These are phyloP conservation scores for Montipora sp. DNA, from an alignment of 64 coral and sea anemone species.

Conservation along the genomic window DNA sequence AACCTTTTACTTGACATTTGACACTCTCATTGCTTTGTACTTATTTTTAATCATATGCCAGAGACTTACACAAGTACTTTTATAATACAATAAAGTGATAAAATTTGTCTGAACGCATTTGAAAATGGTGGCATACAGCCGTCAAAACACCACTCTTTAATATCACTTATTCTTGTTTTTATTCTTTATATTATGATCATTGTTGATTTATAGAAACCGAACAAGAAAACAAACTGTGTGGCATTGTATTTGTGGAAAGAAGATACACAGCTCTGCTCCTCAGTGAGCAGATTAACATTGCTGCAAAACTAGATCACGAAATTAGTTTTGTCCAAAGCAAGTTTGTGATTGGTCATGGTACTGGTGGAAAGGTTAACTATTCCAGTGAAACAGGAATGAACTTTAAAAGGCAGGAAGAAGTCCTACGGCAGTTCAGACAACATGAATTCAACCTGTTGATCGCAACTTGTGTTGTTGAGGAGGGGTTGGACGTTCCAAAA, in stretches of 20 bases:
- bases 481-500: constrained; percentile 93
- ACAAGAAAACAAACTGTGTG: constrained; percentile 73
- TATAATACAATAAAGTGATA: too few relatives aligned
- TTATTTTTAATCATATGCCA: too few relatives aligned
- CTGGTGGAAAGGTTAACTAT: constrained; percentile 15
- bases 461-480: constrained; percentile 94
- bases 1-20: too few relatives aligned
- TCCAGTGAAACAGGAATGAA: constrained; percentile 82
- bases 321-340: constrained; percentile 64
- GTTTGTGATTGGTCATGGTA: constrained; percentile 88
- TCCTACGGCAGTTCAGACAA: constrained; percentile 67
- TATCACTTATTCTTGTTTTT: too few relatives aligned
- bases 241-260: constrained; percentile 90
- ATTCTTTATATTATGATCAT: too few relatives aligned
- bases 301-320: constrained; percentile 24
- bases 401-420: constrained; percentile 81
- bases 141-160: too few relatives aligned
- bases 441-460: constrained; percentile 87
- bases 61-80: too few relatives aligned
- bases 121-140: too few relatives aligned
- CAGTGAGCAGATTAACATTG: constrained; percentile 78
- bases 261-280: constrained; percentile 77
- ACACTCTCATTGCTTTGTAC: too few relatives aligned
- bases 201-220: not conserved
- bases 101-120: too few relatives aligned